These are phyloP conservation scores for Centropus unirufus DNA, from an alignment of 2,113 vertebrate species.

Conservation along the genomic window DNA sequence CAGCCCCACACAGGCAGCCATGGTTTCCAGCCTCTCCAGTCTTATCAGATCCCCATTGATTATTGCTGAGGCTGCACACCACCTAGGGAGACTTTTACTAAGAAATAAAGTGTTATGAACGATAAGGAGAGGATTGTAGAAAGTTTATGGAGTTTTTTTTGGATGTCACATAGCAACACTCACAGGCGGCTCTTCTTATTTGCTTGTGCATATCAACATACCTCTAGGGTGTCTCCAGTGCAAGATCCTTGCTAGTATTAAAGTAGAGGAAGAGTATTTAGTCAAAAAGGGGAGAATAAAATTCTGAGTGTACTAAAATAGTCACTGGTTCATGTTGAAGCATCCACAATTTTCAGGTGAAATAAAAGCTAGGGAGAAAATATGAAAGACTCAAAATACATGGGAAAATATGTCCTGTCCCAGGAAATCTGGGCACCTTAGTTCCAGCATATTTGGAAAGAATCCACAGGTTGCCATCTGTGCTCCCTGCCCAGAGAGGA, in stretches of 20 bases:
- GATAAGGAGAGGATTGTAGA: background rate
- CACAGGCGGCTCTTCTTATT: background rate
- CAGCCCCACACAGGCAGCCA: background rate
- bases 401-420: background rate
- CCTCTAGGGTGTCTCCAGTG: background rate
- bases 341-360: background rate
- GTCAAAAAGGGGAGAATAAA: background rate
- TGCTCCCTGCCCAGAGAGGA: background rate
- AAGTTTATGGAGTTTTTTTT: background rate
- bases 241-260: background rate
- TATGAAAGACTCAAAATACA: background rate
- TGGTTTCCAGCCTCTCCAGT: background rate
- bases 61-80: background rate
- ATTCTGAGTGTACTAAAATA: background rate
- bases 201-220: background rate
- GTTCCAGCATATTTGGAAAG: conserved; percentile 22
- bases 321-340: background rate
- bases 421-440: background rate
- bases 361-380: background rate
- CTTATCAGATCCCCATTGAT: background rate
- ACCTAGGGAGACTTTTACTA: background rate
- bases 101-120: background rate
- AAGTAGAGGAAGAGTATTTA: background rate
- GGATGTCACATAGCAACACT: background rate
- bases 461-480: conserved; percentile 42